Evolutionary conservation across 2,797 vertebrate genomes (phyloP), one percentile per base, ranked within the genome.

Genomic region (Rhinophrynus dorsalis): DNA sequence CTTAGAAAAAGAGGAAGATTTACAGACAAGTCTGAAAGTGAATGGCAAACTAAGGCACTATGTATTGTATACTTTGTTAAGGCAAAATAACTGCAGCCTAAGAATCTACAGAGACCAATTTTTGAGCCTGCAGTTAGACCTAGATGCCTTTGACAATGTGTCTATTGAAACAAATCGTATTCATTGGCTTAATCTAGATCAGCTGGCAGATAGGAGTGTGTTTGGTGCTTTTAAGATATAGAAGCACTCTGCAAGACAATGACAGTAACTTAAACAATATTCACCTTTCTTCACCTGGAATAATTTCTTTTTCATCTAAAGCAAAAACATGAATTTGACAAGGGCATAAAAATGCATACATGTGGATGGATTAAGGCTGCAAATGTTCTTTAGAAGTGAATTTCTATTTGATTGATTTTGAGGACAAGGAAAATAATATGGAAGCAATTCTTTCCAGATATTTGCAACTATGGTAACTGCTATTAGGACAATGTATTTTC

Each of bases 181-280:
- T 6, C 1, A 52, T 7, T 66, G 17, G 30, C 45, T 73, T n/a
- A 52, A 51, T 37, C 18, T 9, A 7, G 15, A 35, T 0, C 3
- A 1, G 1, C 7, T 40, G 13, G 2, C n/a, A n/a, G 21, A 54
- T 3, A 50, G 27, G 2, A 52, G 27, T 20, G 7, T 66, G 15
- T 73, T 73, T 44, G 61, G 47, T 5, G 62, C 20, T 15, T 59
- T 73, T 17, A 65, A 9, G 18, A n/a, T 73, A 26, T 70, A 20
- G 17, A n/a, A n/a, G 11, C 3, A 50, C 20, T 18, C 7, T 42
- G 9, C 9, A 30, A n/a, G 4, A 30, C 9, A 30, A 30, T n/a
- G 29, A 30, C 4, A 9, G 29, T 30, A 30, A 30, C 9, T 4
- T 30, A 4, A 9, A 4, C 29, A 30, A 30, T 4, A 4, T 30